Percentiles rank a stretch among this genome's conserved stretches.
phyloP scores from a whole-genome alignment of 2,113 vertebrate genomes.

The Sinocyclocheilus maitianheensis region DNA sequence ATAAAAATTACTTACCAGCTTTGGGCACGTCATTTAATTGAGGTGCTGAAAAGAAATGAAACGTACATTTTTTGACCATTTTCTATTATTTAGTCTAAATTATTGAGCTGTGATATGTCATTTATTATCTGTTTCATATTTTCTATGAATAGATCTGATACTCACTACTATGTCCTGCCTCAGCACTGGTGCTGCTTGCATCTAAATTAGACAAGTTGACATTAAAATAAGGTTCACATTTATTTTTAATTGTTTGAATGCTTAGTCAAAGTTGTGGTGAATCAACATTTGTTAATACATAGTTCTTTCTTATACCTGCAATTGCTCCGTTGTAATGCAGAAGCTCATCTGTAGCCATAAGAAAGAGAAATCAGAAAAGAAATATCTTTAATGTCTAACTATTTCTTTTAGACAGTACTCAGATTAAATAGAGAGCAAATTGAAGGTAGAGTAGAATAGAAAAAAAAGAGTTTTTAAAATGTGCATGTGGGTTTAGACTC shows the following conservation, averaged over 20 bases:
- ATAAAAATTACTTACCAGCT: conserved; percentile 57
- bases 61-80: background rate
- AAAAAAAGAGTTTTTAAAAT: background rate
- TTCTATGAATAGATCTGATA: background rate
- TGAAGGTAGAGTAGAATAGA: background rate
- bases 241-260: background rate
- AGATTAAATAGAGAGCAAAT: background rate
- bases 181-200: conserved; percentile 69
- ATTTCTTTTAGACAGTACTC: background rate
- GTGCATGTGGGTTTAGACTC: background rate
- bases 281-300: background rate
- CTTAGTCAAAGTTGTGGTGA: background rate
- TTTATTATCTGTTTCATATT: background rate
- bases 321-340: conserved; percentile 56
- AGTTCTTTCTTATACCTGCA: conserved; percentile 57
- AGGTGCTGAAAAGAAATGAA: conserved; percentile 50
- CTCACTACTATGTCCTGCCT: conserved; percentile 64
- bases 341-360: conserved; percentile 58
- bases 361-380: background rate
- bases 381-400: background rate
- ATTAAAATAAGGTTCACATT: background rate
- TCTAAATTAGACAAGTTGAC: conserved; percentile 52
- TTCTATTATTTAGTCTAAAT: background rate
- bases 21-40: conserved; percentile 63
- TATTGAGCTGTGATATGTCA: background rate